A percentile compares a stretch with the other conserved stretches of the same genome.
phyloP scores from a whole-genome alignment of 2,888 invertebrate species.

The Euphydryas editha region DNA sequence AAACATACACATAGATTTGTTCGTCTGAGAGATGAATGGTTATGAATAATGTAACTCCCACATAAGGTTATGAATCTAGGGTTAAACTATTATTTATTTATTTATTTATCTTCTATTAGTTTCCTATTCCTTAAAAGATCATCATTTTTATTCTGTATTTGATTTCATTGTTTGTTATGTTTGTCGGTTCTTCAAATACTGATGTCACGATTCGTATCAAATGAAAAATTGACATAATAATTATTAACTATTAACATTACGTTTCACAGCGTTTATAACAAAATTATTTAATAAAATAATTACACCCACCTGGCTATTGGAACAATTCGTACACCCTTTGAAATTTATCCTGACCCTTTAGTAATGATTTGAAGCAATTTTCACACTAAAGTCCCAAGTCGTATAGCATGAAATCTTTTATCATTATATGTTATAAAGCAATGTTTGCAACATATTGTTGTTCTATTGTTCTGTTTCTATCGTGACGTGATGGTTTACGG shows the following conservation, averaged over 20 bases:
- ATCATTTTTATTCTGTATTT: no score
- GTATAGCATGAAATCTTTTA: not conserved
- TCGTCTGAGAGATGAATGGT: no score
- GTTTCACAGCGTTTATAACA: not conserved
- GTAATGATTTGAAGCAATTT: not conserved
- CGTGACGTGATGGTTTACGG: slow-evolving; percentile 60
- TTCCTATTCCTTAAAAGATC: no score
- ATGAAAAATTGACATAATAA: not conserved
- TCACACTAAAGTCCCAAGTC: not conserved
- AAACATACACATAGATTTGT: no score
- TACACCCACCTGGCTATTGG: slow-evolving; percentile 33
- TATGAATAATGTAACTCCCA: no score
- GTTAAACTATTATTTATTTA: no score
- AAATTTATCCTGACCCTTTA: slow-evolving; percentile 3
- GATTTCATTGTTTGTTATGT: not conserved
- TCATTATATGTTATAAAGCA: slow-evolving; percentile 7
- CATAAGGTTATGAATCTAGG: no score
- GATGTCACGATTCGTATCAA: not conserved
- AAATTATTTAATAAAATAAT: slow-evolving; percentile 36
- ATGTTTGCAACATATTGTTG: slow-evolving; percentile 56
- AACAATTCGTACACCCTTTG: not conserved
- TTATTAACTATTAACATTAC: not conserved
- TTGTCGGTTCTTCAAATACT: no score
- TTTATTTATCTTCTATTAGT: no score
- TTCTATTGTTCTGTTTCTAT: slow-evolving; percentile 50